Conservation (phyloP, 2,113 vertebrate genomes). For the Elanus axillaris region DNA sequence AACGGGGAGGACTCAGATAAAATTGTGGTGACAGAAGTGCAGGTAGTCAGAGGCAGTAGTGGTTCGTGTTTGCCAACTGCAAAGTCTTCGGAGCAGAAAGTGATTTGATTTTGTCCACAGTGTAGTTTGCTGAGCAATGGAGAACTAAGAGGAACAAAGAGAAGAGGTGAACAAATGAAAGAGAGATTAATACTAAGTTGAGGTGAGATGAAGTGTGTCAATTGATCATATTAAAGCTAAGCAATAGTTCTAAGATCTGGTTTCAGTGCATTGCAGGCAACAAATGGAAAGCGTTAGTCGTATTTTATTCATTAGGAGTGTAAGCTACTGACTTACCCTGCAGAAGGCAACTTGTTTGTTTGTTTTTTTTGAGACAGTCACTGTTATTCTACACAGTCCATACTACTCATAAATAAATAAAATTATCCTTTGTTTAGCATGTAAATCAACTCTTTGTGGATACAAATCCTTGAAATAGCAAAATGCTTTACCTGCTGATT, state of each 20-base stretch:
- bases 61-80: neutral
- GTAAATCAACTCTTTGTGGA: neutral
- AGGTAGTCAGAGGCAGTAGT: neutral
- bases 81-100: neutral
- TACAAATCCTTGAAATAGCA: neutral
- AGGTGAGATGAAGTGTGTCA: neutral
- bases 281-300: neutral
- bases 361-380: neutral
- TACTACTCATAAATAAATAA: neutral
- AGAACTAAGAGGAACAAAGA: neutral
- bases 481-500: neutral
- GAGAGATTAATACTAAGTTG: neutral
- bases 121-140: neutral
- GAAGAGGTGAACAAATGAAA: neutral
- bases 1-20: accelerated
- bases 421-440: neutral
- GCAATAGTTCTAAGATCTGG: neutral
- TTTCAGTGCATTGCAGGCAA: neutral
- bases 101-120: neutral
- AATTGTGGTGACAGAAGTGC: neutral
- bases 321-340: neutral
- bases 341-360: neutral
- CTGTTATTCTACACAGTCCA: neutral
- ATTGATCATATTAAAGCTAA: neutral
- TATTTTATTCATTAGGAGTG: neutral